Evolutionary conservation across 2,797 vertebrate species (phyloP).

Genomic region (Brachymystax lenok): DNA sequence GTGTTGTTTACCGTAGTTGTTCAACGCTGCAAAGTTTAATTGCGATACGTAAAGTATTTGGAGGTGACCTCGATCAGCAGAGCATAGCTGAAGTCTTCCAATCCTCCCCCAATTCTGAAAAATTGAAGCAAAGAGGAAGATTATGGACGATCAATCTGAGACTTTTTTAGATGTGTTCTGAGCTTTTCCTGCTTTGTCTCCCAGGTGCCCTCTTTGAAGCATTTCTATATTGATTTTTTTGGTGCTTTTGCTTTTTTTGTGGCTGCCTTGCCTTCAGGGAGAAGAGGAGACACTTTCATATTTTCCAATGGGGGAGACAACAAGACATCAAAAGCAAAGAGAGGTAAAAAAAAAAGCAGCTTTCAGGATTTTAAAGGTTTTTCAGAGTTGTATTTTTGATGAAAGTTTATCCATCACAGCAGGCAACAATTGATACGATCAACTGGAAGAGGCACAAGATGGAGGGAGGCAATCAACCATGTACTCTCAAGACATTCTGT

Average conservation of each 20-base stretch:
- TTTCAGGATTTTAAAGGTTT: slow-evolving; percentile 21
- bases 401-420: slow-evolving; percentile 14
- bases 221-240: slow-evolving; percentile 54
- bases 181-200: slow-evolving; percentile 31
- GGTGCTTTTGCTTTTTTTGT: slow-evolving; percentile 36
- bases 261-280: slow-evolving; percentile 15
- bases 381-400: slow-evolving; percentile 23
- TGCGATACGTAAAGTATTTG: not conserved
- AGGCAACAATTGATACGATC: not conserved
- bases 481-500: slow-evolving; percentile 19
- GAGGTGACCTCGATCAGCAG: slow-evolving; percentile 21
- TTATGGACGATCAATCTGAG: slow-evolving; percentile 55
- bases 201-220: slow-evolving; percentile 53
- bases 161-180: slow-evolving; percentile 45
- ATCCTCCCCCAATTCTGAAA: not conserved
- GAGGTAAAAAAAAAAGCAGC: not conserved
- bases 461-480: slow-evolving; percentile 47
- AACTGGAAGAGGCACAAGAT: too few species aligned
- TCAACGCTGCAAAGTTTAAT: not conserved
- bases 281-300: slow-evolving; percentile 23
- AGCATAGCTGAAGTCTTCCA: slow-evolving; percentile 25
- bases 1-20: slow-evolving; percentile 41
- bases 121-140: slow-evolving; percentile 11
- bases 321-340: slow-evolving; percentile 19
- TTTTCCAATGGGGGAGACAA: slow-evolving; percentile 32